phyloP scores from a whole-genome alignment of 2,888 invertebrate species.

The Phania funesta region DNA sequence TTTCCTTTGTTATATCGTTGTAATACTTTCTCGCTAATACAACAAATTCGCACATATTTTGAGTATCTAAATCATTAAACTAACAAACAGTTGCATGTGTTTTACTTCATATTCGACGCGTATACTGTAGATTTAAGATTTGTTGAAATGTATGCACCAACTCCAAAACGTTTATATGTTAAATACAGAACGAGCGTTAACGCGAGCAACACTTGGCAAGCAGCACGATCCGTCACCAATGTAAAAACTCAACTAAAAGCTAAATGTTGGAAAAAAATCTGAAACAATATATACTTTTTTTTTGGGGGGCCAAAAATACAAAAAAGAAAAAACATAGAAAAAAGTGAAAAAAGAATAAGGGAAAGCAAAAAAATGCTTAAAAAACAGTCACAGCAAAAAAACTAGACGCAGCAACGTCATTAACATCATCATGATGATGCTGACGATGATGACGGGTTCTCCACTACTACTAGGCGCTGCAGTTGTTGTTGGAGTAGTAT shows the following conservation, averaged over 20 bases:
- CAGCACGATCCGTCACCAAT: constrained; percentile 81
- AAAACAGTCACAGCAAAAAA: constrained; percentile 42
- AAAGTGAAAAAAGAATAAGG: constrained; percentile 7
- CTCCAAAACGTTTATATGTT: constrained; percentile 14
- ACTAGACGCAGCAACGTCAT: constrained; percentile 69
- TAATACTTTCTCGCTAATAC: neutral
- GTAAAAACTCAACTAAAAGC: constrained; percentile 81
- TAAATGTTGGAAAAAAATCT: constrained; percentile 80
- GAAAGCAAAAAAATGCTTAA: constrained; percentile 46
- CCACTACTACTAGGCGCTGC: neutral
- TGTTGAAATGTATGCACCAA: constrained; percentile 41
- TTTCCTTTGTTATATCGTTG: constrained; percentile 29
- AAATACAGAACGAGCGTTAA: constrained; percentile 61
- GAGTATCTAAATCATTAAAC: neutral
- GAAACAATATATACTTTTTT: constrained; percentile 81
- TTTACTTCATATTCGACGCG: constrained; percentile 22
- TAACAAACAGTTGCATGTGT: constrained; percentile 5
- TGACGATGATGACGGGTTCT: constrained; percentile 28
- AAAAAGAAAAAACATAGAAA: constrained; percentile 34
- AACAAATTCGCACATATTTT: neutral
- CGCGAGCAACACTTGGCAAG: constrained; percentile 67
- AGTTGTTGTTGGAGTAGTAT: neutral
- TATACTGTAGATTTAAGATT: constrained; percentile 6
- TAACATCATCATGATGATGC: constrained; percentile 42
- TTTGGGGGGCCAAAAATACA: constrained; percentile 74